Conservation (phyloP, 2,113 vertebrate species). For the Vulpes vulpes region DNA sequence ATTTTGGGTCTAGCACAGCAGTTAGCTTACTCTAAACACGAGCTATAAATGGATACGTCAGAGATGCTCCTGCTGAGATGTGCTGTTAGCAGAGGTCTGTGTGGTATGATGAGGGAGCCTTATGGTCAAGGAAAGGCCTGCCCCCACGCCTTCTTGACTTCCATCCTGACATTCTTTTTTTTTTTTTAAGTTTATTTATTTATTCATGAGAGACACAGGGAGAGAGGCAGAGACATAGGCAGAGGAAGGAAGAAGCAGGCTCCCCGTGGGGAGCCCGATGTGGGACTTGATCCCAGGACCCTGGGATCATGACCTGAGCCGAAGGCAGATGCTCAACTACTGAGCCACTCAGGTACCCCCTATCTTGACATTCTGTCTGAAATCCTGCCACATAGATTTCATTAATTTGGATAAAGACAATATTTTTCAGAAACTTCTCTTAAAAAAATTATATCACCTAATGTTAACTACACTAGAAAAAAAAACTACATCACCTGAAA, state of each 20-base stretch:
- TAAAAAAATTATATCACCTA: not conserved
- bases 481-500: not conserved
- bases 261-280: no score
- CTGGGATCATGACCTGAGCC: no score
- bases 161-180: not conserved
- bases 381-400: not conserved
- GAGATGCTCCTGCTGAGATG: not conserved
- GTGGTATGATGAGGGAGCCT: not conserved
- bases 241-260: no score
- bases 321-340: no score
- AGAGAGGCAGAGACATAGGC: no score
- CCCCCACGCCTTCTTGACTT: not conserved
- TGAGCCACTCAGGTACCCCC: no score
- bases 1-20: not conserved
- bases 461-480: not conserved
- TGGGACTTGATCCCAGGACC: no score
- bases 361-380: not conserved
- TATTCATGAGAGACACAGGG: no score
- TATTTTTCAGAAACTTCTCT: not conserved
- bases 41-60: not conserved
- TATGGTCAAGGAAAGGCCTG: not conserved
- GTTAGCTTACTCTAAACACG: not conserved
- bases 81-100: not conserved
- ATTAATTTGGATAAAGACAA: constrained; percentile 42
- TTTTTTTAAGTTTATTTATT: no score